These are phyloP conservation scores for Heteropelma amictum DNA, from an alignment of 2,888 invertebrate genomes.

Conservation along the genomic window DNA sequence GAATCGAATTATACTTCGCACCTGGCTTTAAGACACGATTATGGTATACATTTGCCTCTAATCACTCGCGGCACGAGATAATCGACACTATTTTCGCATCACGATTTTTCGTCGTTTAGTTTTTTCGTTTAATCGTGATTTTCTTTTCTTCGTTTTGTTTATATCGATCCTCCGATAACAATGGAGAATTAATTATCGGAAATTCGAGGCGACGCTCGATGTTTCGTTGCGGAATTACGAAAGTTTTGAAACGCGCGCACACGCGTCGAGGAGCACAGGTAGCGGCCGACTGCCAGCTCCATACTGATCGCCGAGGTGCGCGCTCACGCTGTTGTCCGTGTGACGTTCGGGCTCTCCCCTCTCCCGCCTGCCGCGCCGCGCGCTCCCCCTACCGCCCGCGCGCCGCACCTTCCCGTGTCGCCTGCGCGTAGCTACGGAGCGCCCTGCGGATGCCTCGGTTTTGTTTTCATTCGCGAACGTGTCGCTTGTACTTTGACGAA, in stretches of 20 bases:
- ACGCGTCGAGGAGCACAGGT: slow-evolving; percentile 41
- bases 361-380: slow-evolving; percentile 14
- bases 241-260: background rate
- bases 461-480: background rate
- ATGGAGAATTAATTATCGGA: background rate
- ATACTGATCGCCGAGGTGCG: slow-evolving; percentile 62
- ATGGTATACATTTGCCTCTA: slow-evolving; percentile 22
- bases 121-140: background rate
- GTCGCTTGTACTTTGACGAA: background rate
- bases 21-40: slow-evolving; percentile 30
- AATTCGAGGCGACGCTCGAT: background rate
- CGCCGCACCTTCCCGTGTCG: too few relatives aligned
- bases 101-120: slow-evolving; percentile 12
- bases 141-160: background rate
- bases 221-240: background rate
- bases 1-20: slow-evolving; percentile 39
- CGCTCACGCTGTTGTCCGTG: slow-evolving; percentile 44
- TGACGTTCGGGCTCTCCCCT: slow-evolving; percentile 42
- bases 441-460: slow-evolving; percentile 12
- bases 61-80: slow-evolving; percentile 17
- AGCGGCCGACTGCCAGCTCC: slow-evolving; percentile 67
- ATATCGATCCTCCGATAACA: background rate
- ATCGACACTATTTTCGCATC: slow-evolving; percentile 41
- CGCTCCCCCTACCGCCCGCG: too few relatives aligned
- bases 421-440: slow-evolving; percentile 41